Percentiles rank a stretch among this genome's conserved stretches.
Conservation (phyloP, 2,113 vertebrate species). For the Paramormyrops kingsleyae region DNA sequence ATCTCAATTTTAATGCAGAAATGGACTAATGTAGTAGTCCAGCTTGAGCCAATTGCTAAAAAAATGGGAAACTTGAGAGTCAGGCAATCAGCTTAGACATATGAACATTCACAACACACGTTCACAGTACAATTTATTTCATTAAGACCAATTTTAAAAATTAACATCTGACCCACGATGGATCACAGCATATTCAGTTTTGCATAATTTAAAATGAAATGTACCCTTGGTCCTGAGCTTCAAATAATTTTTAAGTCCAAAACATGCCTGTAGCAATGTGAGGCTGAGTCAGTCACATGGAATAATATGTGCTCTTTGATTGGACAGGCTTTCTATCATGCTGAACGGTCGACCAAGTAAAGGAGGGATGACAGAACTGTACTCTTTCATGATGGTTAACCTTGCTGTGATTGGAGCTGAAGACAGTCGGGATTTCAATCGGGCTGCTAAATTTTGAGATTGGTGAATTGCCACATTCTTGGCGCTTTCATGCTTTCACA, state of each 20-base stretch:
- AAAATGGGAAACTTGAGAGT: background rate
- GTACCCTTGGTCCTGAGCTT: background rate
- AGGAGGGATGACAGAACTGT: background rate
- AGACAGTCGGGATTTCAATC: background rate
- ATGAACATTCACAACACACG: background rate
- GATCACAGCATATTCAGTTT: background rate
- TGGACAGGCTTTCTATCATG: background rate
- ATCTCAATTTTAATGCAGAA: background rate
- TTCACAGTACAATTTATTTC: background rate
- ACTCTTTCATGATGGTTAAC: background rate
- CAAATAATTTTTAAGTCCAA: conserved; percentile 7
- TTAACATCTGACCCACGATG: background rate
- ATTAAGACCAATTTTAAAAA: background rate
- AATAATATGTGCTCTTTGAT: conserved; percentile 2
- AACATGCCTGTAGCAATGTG: background rate
- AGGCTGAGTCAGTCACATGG: conserved; percentile 3
- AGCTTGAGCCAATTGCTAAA: background rate
- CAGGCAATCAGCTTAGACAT: background rate
- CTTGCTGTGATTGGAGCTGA: background rate
- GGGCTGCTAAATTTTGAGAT: background rate
- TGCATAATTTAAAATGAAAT: conserved; percentile 13
- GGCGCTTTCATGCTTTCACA: background rate
- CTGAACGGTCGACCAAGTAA: background rate
- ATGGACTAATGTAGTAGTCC: background rate
- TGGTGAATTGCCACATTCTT: background rate